phyloP scores from a whole-genome alignment of 2,888 invertebrate genomes.

The Drymonia ruficornis region DNA sequence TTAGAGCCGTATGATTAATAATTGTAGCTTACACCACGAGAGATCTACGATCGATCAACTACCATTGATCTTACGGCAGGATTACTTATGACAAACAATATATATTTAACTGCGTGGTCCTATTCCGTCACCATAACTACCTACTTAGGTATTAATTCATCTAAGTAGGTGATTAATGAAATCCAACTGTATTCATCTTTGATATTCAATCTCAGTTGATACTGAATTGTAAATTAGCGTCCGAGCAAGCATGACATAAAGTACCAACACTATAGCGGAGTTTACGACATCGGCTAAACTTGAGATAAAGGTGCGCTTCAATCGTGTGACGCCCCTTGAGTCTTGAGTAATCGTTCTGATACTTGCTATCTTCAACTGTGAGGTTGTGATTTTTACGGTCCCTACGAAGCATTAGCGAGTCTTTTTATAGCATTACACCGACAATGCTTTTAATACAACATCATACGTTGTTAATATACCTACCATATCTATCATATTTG shows the following conservation, averaged over 20 bases:
- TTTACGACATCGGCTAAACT: slow-evolving; percentile 47
- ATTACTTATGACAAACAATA: too few relatives aligned
- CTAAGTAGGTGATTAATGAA: slow-evolving; percentile 21
- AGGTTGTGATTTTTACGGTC: slow-evolving; percentile 63
- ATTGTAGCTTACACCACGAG: too few relatives aligned
- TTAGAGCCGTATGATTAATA: too few relatives aligned
- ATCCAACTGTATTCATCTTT: too few relatives aligned
- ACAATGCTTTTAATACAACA: slow-evolving; percentile 35
- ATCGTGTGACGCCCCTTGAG: slow-evolving; percentile 62
- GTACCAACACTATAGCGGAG: slow-evolving; percentile 35
- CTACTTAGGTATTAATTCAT: slow-evolving; percentile 11
- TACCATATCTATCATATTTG: not conserved
- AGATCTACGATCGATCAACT: too few relatives aligned
- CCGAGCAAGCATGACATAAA: slow-evolving; percentile 40
- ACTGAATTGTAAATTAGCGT: slow-evolving; percentile 36
- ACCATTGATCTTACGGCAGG: too few relatives aligned
- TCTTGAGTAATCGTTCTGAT: slow-evolving; percentile 72
- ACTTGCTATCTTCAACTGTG: slow-evolving; percentile 61
- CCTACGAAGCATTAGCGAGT: slow-evolving; percentile 38
- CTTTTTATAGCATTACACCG: slow-evolving; percentile 37
- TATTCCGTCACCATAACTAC: too few relatives aligned
- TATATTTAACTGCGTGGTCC: too few relatives aligned
- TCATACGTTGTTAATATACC: not conserved
- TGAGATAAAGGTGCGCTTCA: slow-evolving; percentile 60
- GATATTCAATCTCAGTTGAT: too few relatives aligned